Evolutionary conservation across 2,888 invertebrate genomes (phyloP).

Genomic region (Cyaniris semiargus): DNA sequence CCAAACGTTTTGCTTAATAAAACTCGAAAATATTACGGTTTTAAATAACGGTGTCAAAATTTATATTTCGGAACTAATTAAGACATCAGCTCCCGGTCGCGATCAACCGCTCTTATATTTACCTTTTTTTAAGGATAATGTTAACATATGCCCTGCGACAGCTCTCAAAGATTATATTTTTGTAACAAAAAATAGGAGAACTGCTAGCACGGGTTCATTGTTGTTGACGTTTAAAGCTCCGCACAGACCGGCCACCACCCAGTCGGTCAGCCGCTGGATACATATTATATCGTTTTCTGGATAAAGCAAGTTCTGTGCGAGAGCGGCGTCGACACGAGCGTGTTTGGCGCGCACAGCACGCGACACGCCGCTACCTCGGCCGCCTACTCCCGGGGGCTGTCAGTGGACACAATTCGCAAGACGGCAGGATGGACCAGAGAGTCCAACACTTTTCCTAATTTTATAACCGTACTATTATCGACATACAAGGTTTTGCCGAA

Average conservation of each 20-base stretch:
- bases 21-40: conserved; percentile 27
- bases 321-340: not conserved
- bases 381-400: not conserved
- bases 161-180: conserved; percentile 22
- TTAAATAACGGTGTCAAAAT: conserved; percentile 12
- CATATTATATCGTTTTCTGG: too few species aligned
- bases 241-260: not conserved
- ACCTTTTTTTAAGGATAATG: conserved; percentile 5
- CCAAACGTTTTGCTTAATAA: not conserved
- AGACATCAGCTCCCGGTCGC: conserved; percentile 15
- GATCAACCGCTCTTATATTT: conserved; percentile 13
- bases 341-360: not conserved
- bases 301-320: not conserved
- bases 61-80: not conserved
- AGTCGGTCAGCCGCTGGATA: not conserved
- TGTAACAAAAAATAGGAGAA: conserved; percentile 5
- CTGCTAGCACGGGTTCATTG: not conserved
- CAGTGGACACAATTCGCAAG: not conserved
- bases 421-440: not conserved
- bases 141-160: conserved; percentile 17
- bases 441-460: not conserved
- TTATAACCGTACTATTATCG: conserved; percentile 1
- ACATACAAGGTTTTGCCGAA: not conserved
- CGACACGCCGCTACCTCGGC: conserved; percentile 7
- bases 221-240: not conserved